Evolutionary conservation across 2,113 vertebrate genomes (phyloP).

Genomic region (Nycticryphes semicollaris): DNA sequence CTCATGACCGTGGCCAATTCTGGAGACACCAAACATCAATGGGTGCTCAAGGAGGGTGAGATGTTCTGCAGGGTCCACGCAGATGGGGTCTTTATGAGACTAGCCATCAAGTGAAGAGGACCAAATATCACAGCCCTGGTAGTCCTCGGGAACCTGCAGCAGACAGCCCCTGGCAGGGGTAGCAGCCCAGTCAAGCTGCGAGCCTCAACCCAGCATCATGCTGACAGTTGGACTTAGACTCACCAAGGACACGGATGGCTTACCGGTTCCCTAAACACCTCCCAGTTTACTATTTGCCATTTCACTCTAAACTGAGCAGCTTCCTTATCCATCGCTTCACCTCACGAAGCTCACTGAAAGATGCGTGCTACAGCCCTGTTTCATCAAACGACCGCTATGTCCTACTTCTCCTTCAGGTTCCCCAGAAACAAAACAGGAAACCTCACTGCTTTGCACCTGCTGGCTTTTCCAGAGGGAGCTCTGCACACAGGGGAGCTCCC

Average conservation of each 20-base stretch:
- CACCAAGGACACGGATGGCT: neutral
- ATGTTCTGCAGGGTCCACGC: neutral
- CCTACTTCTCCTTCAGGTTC: neutral
- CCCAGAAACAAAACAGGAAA: neutral
- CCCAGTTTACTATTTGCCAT: neutral
- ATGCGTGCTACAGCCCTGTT: rapidly evolving
- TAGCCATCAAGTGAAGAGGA: neutral
- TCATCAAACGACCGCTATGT: rapidly evolving
- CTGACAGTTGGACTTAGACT: neutral
- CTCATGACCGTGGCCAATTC: neutral
- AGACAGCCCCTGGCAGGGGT: neutral
- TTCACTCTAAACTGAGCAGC: neutral
- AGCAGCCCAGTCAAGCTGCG: rapidly evolving
- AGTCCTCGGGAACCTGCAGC: rapidly evolving
- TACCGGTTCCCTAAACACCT: neutral
- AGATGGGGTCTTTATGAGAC: neutral
- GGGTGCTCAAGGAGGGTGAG: neutral
- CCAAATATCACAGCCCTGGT: neutral
- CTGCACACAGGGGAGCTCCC: neutral
- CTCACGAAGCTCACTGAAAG: neutral
- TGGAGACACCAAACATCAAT: neutral
- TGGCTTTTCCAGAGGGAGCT: neutral
- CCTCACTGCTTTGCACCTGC: too few relatives aligned
- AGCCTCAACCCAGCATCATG: neutral
- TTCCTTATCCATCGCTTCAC: neutral